A percentile compares a stretch with the other conserved stretches of the same genome.
These are phyloP conservation scores for Drosophila nigromelanica DNA, from an alignment of 1,140 invertebrate genomes.

Conservation along the genomic window DNA sequence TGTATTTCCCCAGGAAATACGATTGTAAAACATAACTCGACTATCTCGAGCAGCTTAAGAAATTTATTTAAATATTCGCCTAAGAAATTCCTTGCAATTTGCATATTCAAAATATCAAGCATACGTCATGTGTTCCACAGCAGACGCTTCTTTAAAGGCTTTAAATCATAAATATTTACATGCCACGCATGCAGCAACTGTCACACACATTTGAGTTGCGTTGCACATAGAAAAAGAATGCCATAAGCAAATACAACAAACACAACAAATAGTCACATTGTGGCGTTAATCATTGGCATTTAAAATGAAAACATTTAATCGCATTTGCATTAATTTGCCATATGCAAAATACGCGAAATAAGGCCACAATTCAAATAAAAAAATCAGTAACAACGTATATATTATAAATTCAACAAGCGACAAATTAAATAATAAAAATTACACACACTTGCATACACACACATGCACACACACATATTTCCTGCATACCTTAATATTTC, in stretches of 20 bases:
- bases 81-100: slow-evolving; percentile 7
- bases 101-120: slow-evolving; percentile 19
- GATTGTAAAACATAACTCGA: not conserved
- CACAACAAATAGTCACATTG: slow-evolving; percentile 47
- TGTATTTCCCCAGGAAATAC: slow-evolving; percentile 2
- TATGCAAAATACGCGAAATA: slow-evolving; percentile 34
- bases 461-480: not conserved
- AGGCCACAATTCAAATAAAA: slow-evolving; percentile 10
- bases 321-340: slow-evolving; percentile 65
- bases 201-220: not conserved
- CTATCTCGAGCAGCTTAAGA: not conserved
- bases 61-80: slow-evolving; percentile 1
- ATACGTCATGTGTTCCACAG: slow-evolving; percentile 24
- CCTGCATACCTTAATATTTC: slow-evolving; percentile 22
- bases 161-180: not conserved
- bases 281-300: slow-evolving; percentile 46
- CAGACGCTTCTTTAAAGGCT: not conserved
- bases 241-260: slow-evolving; percentile 16
- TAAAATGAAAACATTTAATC: slow-evolving; percentile 70
- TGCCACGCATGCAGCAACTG: slow-evolving; percentile 11
- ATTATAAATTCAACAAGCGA: slow-evolving; percentile 44
- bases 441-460: slow-evolving; percentile 43
- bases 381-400: slow-evolving; percentile 18
- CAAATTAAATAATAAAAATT: slow-evolving; percentile 75
- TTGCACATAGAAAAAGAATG: not conserved